These are phyloP conservation scores for Listronotus oregonensis DNA, from an alignment of 1,140 invertebrate species.

Conservation along the genomic window DNA sequence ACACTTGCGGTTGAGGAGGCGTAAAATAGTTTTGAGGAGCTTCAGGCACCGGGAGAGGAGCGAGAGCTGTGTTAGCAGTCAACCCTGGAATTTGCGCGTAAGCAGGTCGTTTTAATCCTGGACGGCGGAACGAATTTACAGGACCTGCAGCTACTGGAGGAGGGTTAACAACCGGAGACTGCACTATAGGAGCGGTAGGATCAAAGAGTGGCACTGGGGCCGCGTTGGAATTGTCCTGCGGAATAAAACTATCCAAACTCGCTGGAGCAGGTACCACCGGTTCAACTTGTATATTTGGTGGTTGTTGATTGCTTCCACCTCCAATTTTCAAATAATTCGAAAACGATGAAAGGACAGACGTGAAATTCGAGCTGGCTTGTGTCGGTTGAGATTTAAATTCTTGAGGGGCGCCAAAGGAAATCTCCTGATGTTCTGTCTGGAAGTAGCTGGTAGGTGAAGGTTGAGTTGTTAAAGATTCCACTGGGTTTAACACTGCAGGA, in stretches of 20 bases:
- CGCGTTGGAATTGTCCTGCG: slow-evolving; percentile 20
- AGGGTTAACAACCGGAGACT: background rate
- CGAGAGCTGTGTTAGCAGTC: slow-evolving; percentile 10
- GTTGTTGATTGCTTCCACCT: slow-evolving; percentile 4
- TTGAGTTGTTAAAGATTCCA: slow-evolving; percentile 7
- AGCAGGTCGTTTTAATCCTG: slow-evolving; percentile 50
- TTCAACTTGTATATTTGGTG: slow-evolving; percentile 1
- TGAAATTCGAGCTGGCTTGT: slow-evolving; percentile 31
- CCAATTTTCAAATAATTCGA: slow-evolving; percentile 38
- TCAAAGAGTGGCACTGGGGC: slow-evolving; percentile 36
- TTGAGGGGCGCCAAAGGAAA: slow-evolving; percentile 6
- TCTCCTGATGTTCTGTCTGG: slow-evolving; percentile 12
- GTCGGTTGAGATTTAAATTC: background rate
- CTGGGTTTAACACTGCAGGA: slow-evolving; percentile 16
- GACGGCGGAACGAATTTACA: slow-evolving; percentile 45
- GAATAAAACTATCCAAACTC: slow-evolving; percentile 30
- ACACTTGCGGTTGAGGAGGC: slow-evolving; percentile 9
- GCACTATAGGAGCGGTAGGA: slow-evolving; percentile 13
- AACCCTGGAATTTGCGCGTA: slow-evolving; percentile 57
- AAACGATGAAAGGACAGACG: slow-evolving; percentile 42
- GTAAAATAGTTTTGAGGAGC: slow-evolving; percentile 9
- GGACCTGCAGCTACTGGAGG: slow-evolving; percentile 26
- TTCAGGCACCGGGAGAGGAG: slow-evolving; percentile 1
- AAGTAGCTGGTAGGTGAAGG: slow-evolving; percentile 11
- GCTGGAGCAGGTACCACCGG: slow-evolving; percentile 28